A percentile compares a stretch with the other conserved stretches of the same genome.
phyloP scores from a whole-genome alignment of 2,888 invertebrate genomes.

The Oxytorus armatus region DNA sequence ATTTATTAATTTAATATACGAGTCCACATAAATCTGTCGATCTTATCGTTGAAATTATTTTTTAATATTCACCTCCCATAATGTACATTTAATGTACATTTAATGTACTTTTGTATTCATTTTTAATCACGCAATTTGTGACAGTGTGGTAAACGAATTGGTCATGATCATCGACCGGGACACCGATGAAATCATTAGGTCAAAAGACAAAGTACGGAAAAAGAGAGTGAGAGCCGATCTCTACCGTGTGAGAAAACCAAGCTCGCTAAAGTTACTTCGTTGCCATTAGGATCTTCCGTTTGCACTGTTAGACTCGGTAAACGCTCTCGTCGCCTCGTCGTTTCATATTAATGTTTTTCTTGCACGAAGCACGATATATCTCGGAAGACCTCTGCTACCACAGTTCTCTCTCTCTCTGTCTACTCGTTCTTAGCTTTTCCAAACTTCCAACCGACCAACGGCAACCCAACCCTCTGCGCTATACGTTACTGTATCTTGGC shows the following conservation, averaged over 20 bases:
- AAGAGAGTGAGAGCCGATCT: neutral
- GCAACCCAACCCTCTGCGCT: conserved; percentile 21
- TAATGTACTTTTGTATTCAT: neutral
- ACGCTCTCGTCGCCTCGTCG: conserved; percentile 72
- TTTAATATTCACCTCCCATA: too few species aligned
- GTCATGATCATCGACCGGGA: neutral
- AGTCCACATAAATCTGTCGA: too few species aligned
- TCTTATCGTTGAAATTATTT: too few species aligned
- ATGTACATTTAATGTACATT: too few species aligned
- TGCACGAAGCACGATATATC: conserved; percentile 74
- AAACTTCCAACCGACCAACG: conserved; percentile 40
- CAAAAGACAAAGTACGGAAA: neutral
- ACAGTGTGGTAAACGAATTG: neutral
- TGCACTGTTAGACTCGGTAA: conserved; percentile 77
- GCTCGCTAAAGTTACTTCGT: conserved; percentile 76
- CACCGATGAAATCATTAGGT: neutral
- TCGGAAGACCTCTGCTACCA: conserved; percentile 53
- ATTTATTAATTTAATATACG: too few species aligned
- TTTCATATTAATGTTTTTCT: conserved; percentile 84
- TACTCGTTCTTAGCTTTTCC: conserved; percentile 30
- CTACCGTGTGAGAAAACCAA: conserved; percentile 52
- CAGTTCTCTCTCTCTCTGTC: conserved; percentile 26
- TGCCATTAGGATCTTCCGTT: conserved; percentile 81
- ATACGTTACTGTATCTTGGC: conserved; percentile 27
- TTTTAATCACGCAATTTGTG: neutral